Evolutionary conservation across 2,113 vertebrate species (phyloP).

Genomic region (Ciconia boyciana): DNA sequence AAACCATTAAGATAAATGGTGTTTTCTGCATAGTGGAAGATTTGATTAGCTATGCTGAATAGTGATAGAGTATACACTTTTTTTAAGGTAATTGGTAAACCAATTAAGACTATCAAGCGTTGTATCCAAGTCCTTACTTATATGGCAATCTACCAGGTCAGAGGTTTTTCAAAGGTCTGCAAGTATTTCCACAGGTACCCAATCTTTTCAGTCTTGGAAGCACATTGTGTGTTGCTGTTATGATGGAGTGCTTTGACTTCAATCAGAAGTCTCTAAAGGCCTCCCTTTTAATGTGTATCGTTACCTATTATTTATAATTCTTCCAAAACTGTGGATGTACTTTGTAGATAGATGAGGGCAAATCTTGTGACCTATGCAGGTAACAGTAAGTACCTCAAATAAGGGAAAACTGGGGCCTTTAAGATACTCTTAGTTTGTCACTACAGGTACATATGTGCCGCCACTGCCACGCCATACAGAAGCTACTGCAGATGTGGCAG

Average conservation of each 20-base stretch:
- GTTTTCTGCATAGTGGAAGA: background rate
- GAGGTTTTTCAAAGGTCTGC: background rate
- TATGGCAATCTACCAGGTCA: background rate
- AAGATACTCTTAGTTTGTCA: background rate
- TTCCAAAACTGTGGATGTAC: background rate
- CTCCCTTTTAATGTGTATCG: background rate
- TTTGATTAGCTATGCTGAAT: background rate
- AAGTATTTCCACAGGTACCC: background rate
- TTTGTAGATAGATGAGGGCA: background rate
- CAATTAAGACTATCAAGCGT: background rate
- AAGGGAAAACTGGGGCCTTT: background rate
- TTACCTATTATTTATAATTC: background rate
- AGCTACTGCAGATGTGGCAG: background rate
- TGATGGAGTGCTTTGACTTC: background rate
- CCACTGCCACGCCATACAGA: background rate
- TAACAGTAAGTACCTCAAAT: background rate
- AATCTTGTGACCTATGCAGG: background rate
- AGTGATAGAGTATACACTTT: background rate
- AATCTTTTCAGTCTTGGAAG: background rate
- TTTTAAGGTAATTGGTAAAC: background rate
- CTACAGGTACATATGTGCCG: background rate
- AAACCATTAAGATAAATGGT: background rate
- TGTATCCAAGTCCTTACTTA: background rate
- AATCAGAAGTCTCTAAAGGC: background rate
- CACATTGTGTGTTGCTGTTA: background rate